These are phyloP conservation scores for Theodoxus fluviatilis DNA, from an alignment of 2,888 invertebrate genomes.

Conservation along the genomic window DNA sequence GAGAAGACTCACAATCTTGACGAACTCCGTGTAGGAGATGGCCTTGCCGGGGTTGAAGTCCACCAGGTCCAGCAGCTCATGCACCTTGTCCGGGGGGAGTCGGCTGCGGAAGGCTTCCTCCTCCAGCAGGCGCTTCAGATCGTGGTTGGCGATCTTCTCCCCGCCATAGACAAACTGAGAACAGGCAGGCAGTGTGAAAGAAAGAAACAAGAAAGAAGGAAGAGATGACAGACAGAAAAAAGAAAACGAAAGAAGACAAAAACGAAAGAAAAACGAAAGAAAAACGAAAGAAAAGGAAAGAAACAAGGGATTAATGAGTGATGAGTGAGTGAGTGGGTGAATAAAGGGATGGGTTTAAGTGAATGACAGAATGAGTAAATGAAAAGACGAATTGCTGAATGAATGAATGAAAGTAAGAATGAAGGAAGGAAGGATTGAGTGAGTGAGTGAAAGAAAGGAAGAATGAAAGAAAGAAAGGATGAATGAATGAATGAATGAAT, in stretches of 20 bases:
- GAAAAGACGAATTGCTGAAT: no score
- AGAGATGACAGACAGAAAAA: neutral
- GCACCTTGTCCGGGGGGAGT: constrained; percentile 34
- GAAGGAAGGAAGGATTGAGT: no score
- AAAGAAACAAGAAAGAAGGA: neutral
- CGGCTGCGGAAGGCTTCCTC: constrained; percentile 30
- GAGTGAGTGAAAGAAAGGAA: no score
- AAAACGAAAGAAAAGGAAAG: neutral
- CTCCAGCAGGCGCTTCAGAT: constrained; percentile 31
- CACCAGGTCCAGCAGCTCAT: constrained; percentile 34
- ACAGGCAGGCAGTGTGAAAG: neutral
- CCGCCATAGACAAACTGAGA: constrained; percentile 37
- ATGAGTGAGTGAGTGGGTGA: no score
- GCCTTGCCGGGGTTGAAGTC: constrained; percentile 37
- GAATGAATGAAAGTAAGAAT: no score
- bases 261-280: neutral
- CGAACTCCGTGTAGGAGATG: constrained; percentile 35
- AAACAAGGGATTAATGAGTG: neutral
- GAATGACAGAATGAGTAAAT: no score
- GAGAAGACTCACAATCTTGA: constrained; percentile 31
- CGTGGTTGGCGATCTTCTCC: constrained; percentile 35
- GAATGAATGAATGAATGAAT: no score
- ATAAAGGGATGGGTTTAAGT: no score
- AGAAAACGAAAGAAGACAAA: neutral
- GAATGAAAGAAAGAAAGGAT: no score